These are phyloP conservation scores for Hephaestus fuliginosus DNA, from an alignment of 2,797 vertebrate species.

Conservation along the genomic window DNA sequence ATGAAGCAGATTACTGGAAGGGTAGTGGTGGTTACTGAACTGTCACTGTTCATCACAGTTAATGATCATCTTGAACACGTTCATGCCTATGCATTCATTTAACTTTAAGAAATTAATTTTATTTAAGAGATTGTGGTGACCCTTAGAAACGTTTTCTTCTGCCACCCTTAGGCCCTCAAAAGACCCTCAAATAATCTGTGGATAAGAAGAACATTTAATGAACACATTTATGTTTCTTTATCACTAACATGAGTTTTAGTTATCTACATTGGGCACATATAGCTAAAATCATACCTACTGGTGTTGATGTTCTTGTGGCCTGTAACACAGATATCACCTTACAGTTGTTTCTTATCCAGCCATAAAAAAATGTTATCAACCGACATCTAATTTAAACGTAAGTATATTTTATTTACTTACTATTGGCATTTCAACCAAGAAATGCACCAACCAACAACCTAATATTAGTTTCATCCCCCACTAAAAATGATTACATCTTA, in stretches of 20 bases:
- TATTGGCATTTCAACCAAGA: background rate
- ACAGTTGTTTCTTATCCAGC: background rate
- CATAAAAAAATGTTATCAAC: background rate
- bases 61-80: background rate
- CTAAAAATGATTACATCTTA: background rate
- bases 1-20: background rate
- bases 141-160: background rate
- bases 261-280: constrained; percentile 7
- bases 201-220: constrained; percentile 28
- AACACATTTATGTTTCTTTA: constrained; percentile 10
- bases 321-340: constrained; percentile 7
- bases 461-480: background rate
- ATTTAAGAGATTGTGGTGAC: background rate
- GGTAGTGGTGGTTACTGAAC: background rate
- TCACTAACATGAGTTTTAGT: constrained; percentile 17
- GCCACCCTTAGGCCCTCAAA: background rate
- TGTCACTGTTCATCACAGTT: constrained; percentile 30
- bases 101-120: background rate
- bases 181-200: background rate
- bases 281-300: constrained; percentile 21
- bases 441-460: background rate
- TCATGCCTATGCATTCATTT: constrained; percentile 27
- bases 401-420: background rate
- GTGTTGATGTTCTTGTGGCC: constrained; percentile 22
- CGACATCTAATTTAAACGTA: background rate